phyloP scores from a whole-genome alignment of 2,888 invertebrate genomes.

The Ctenicera cuprea region DNA sequence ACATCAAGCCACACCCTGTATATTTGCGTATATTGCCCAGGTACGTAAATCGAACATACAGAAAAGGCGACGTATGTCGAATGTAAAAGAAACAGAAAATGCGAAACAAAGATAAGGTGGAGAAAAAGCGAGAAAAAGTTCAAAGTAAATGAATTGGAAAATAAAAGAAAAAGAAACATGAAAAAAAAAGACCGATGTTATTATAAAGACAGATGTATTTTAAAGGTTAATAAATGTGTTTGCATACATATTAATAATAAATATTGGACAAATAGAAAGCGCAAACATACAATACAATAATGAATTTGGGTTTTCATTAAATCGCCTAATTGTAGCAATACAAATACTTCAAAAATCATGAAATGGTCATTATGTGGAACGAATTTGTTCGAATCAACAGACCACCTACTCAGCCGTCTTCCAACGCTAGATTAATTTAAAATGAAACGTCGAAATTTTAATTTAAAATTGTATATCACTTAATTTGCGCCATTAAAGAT shows the following conservation, averaged over 20 bases:
- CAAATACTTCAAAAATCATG: constrained; percentile 65
- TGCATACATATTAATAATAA: not conserved
- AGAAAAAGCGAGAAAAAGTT: no score
- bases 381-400: constrained; percentile 65
- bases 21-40: no score
- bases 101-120: no score
- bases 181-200: no score
- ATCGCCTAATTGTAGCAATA: constrained; percentile 25
- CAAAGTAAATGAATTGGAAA: no score
- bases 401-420: constrained; percentile 65
- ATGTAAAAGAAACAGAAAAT: no score
- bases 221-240: not conserved
- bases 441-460: constrained; percentile 23
- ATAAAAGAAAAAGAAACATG: no score
- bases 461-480: constrained; percentile 20
- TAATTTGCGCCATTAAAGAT: constrained; percentile 3
- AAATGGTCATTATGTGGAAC: constrained; percentile 64
- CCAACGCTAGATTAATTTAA: constrained; percentile 17
- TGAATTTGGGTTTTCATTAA: constrained; percentile 12
- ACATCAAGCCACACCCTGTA: no score
- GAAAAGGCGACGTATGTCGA: no score
- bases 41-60: no score
- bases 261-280: not conserved
- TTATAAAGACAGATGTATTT: no score
- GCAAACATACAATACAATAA: not conserved